Base-by-base conservation (phyloP, 2,888 invertebrate genomes). In the Andricus curvator region DNA sequence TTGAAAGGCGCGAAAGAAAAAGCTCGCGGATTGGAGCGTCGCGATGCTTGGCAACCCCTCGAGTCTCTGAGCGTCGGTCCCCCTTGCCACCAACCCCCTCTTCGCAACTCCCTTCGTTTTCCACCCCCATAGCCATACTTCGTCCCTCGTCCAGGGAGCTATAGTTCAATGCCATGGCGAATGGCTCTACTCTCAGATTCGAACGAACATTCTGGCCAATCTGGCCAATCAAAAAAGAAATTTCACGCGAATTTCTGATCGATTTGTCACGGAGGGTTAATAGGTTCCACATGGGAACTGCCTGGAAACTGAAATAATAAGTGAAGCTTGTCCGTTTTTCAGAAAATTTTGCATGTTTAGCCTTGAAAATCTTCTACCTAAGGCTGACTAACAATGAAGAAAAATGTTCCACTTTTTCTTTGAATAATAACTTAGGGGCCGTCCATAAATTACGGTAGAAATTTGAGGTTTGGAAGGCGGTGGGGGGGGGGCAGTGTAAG, bases 61-160 rank as follows among this genome's bases (percentile, higher is more conserved):
- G 79, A 48, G 67, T 41, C 79, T 79, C 78, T 74, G 80, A 86
- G 84, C 87, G 86, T 87, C 84, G 84, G 83, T 84, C 81, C 68
- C 81, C 70, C 51, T 56, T 25, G 22, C 37, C 29, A 6, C 20
- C 9, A 78, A 79, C 79, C 79, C 76, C 70, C 70, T 70, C 70
- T 33, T 41, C 29, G 17, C 48, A 56, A 80, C 78, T 79, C 76
- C 79, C 81, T 82, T 83, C 80, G 78, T 81, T 81, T 82, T 82
- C 80, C 82, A 79, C 79, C 78, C 64, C 77, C 77, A 64, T 60
- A 60, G 13, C 60, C 76, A 77, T 79, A 66, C 77, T 64, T 76
- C 62, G 74, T 81, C 78, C 80, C 81, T 77, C 77, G 70, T 29
- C 70, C 70, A 70, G 37, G 22, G 68, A 81, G 62, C 67, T 79